These are phyloP conservation scores for Saguinus imperator DNA, from an alignment of 2,113 vertebrate species.

Conservation along the genomic window DNA sequence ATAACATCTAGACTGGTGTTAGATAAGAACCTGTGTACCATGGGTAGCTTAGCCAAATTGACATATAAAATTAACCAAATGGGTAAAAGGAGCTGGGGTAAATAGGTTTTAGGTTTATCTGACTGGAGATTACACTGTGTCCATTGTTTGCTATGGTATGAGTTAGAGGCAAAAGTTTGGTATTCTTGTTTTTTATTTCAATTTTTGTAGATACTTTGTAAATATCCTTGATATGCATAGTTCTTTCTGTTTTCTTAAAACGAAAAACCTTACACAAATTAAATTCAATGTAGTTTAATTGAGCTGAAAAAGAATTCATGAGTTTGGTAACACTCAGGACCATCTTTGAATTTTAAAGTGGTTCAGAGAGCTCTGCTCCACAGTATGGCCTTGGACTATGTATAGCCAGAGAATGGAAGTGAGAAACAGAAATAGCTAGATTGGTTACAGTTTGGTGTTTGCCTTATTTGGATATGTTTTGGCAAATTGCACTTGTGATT, in stretches of 20 bases:
- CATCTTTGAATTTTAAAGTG: background rate
- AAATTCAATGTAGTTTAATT: background rate
- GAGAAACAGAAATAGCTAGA: background rate
- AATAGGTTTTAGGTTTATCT: background rate
- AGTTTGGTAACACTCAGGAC: background rate
- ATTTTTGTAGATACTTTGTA: background rate
- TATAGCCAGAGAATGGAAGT: background rate
- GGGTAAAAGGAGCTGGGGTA: background rate
- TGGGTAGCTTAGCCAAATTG: background rate
- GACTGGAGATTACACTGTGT: background rate
- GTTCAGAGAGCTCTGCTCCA: background rate
- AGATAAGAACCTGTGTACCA: background rate
- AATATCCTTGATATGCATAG: background rate
- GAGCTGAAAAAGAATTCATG: background rate
- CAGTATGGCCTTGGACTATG: background rate
- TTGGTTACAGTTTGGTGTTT: background rate
- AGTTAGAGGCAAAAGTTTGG: background rate
- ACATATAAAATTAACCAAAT: background rate
- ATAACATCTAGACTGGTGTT: background rate
- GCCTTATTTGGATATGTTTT: background rate
- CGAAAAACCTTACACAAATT: background rate
- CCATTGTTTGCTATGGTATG: background rate
- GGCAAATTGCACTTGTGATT: background rate
- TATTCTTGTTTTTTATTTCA: background rate
- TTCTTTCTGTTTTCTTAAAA: background rate